Conservation (phyloP, 2,888 invertebrate genomes). For the Drosophila quinaria region DNA sequence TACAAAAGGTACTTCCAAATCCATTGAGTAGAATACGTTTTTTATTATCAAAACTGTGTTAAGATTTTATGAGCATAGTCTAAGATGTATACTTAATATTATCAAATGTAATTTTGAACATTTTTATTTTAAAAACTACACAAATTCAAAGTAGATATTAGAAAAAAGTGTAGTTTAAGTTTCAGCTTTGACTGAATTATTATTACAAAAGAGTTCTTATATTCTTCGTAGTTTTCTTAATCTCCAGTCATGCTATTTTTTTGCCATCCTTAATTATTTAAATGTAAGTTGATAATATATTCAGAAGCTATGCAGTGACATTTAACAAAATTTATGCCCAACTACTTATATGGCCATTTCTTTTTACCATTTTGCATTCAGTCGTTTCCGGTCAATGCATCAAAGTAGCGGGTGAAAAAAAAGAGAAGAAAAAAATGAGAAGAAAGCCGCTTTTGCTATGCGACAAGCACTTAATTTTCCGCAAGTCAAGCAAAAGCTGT, state of each 20-base stretch:
- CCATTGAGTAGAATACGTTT: background rate
- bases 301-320: slow-evolving; percentile 24
- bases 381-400: slow-evolving; percentile 74
- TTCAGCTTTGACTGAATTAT: background rate
- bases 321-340: slow-evolving; percentile 21
- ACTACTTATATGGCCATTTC: slow-evolving; percentile 21
- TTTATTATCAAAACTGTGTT: background rate
- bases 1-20: background rate
- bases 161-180: background rate
- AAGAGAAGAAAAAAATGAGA: slow-evolving; percentile 7
- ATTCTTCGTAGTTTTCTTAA: background rate
- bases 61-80: background rate
- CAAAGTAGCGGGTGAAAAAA: slow-evolving; percentile 51
- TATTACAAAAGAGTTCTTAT: background rate
- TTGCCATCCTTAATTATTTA: background rate
- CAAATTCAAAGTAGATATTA: background rate
- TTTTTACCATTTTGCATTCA: slow-evolving; percentile 37
- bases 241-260: background rate
- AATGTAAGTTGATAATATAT: slow-evolving; percentile 12
- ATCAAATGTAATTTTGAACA: background rate
- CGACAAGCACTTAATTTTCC: slow-evolving; percentile 67
- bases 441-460: slow-evolving; percentile 49
- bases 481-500: slow-evolving; percentile 65
- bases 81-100: no score
- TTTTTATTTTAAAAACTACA: no score